Conservation (phyloP, 2,888 invertebrate species). For the Dryobotodes eremita region DNA sequence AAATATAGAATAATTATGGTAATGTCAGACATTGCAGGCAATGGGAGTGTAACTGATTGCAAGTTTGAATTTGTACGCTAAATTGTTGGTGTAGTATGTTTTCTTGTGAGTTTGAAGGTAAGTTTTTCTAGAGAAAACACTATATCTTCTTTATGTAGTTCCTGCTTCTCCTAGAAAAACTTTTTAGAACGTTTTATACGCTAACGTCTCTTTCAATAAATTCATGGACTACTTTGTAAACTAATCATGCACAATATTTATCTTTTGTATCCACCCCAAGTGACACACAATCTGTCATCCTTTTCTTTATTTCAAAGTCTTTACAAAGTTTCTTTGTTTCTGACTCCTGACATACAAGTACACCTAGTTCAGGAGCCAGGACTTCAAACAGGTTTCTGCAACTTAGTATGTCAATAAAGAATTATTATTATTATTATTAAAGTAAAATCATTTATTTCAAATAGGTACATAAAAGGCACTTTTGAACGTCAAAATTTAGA, state of each 20-base stretch:
- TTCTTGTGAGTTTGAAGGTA: neutral
- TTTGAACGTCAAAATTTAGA: too few species aligned
- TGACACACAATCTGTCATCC: neutral
- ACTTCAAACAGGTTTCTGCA: too few species aligned
- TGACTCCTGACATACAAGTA: too few species aligned
- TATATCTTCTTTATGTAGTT: neutral
- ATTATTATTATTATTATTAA: too few species aligned
- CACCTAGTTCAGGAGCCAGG: too few species aligned
- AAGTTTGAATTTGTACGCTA: slow-evolving; percentile 41
- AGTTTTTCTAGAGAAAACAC: neutral
- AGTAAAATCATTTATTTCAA: too few species aligned
- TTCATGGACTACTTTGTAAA: neutral
- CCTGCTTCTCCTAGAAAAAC: neutral
- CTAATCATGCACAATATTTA: neutral
- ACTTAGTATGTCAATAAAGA: too few species aligned
- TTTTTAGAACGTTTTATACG: neutral
- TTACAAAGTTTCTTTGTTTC: too few species aligned
- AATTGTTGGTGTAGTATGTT: slow-evolving; percentile 29
- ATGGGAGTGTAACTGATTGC: slow-evolving; percentile 63
- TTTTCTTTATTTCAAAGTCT: too few species aligned
- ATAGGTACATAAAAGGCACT: too few species aligned
- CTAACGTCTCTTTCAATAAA: neutral
- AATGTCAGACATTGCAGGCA: slow-evolving; percentile 62
- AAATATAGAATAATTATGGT: slow-evolving; percentile 72
- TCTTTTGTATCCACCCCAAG: too few species aligned